Base-by-base conservation (phyloP, 2,888 invertebrate genomes). In the Calephelis perditalis region DNA sequence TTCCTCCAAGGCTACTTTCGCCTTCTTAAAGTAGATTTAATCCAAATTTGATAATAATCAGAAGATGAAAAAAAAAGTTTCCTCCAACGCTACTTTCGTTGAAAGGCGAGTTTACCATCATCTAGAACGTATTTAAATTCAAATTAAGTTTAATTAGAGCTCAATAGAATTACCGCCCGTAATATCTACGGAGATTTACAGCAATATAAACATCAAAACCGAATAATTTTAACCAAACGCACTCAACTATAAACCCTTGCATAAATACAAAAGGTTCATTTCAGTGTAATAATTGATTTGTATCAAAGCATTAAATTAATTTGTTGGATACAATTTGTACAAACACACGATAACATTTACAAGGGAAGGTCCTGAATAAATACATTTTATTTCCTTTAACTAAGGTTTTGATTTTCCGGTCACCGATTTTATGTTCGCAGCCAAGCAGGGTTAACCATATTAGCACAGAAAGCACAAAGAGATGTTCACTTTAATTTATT, bases 361-460 rank as follows among this genome's bases (percentile, higher is more conserved):
- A 63, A 71, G 70, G 70, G 65, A 59, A 61, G 60, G 67, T 71
- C 78, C 78, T 77, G 73, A 75, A 68, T 69, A 75, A 78, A 78
- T 75, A 75, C 66, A 69, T 72, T 74, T 71, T 73, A 71, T 71
- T 72, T 70, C 70, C 64, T 66, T 65, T 60, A 62, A 46, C 59
- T 45, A 45, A 43, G 49, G 37, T 45, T 26, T 40, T 56, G 44
- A 60, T 44, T 59, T 59, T 60, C 55, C 59, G 56, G 59, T 59
- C 59, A 59, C 44, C 36, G 46, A 55, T 10, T 55, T 56, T 46
- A 54, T 45, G 56, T 56, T 49, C 35, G 43, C 40, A 35, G n/a
- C n/a, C 52, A 26, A 26, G 47, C 40, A 15, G 15, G n/a, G 15
- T 59, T 46, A 59, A 43, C 15, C 55, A 15, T 40, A 59, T 59